Conservation (phyloP, 2,888 invertebrate genomes). For the Melangyna quadrimaculata region DNA sequence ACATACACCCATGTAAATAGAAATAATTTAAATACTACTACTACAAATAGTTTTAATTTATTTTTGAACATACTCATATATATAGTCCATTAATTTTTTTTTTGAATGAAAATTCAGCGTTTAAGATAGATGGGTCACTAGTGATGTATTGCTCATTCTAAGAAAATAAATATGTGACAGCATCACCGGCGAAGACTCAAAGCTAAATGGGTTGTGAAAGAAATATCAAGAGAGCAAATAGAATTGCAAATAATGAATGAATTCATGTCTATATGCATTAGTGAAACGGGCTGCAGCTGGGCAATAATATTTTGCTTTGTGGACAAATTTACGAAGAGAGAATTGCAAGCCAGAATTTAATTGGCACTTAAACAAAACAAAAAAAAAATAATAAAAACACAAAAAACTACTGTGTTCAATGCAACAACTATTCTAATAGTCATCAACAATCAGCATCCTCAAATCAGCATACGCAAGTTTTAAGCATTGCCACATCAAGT, state of each 20-base stretch:
- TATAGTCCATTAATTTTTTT: background rate
- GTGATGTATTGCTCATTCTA: background rate
- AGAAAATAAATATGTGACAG: background rate
- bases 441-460: slow-evolving; percentile 25
- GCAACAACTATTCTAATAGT: background rate
- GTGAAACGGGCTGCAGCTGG: slow-evolving; percentile 1
- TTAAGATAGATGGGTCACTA: background rate
- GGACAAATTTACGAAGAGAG: slow-evolving; percentile 4
- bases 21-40: background rate
- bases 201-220: slow-evolving; percentile 19
- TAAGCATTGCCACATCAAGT: background rate
- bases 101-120: background rate
- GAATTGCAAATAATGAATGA: slow-evolving; percentile 58
- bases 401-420: background rate
- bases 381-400: background rate
- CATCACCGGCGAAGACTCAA: background rate
- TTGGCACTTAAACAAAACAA: slow-evolving; percentile 29
- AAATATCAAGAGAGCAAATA: slow-evolving; percentile 2
- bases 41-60: background rate
- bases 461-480: slow-evolving; percentile 1
- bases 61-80: background rate
- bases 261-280: slow-evolving; percentile 30
- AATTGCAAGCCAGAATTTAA: slow-evolving; percentile 7
- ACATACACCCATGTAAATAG: no score
- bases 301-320: background rate